Evolutionary conservation across 2,113 vertebrate species (phyloP).

Genomic region (Onychostruthus taczanowskii): DNA sequence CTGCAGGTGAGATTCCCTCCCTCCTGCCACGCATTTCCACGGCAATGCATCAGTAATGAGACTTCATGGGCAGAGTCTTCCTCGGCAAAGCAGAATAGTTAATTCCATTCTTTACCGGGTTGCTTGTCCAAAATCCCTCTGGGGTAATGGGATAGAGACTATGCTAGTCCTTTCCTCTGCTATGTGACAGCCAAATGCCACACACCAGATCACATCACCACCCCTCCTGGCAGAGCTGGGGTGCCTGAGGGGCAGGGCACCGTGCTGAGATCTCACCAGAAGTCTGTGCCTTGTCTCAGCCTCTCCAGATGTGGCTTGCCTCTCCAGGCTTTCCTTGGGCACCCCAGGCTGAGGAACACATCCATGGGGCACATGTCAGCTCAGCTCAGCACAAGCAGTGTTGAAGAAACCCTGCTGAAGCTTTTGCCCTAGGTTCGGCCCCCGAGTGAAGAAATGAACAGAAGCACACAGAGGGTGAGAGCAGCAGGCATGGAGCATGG

Average conservation of each 20-base stretch:
- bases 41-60: neutral
- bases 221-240: neutral
- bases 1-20: slow-evolving; percentile 4
- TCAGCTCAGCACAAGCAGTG: neutral
- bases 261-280: fast-evolving
- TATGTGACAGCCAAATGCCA: neutral
- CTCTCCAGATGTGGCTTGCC: neutral
- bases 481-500: neutral
- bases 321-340: neutral
- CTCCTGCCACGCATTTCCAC: neutral
- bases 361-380: neutral
- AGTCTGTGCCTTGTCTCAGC: neutral
- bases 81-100: neutral
- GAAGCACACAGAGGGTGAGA: neutral
- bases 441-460: neutral
- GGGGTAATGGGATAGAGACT: neutral
- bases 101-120: neutral
- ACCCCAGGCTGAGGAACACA: neutral
- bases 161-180: neutral
- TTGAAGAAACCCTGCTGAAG: neutral
- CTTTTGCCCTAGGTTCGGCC: neutral
- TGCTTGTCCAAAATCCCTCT: neutral
- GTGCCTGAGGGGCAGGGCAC: neutral
- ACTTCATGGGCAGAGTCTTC: neutral
- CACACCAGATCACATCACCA: neutral